Evolutionary conservation across 1,140 invertebrate species (phyloP), one percentile per base, ranked within the genome.

Genomic region (Thrips palmi): DNA sequence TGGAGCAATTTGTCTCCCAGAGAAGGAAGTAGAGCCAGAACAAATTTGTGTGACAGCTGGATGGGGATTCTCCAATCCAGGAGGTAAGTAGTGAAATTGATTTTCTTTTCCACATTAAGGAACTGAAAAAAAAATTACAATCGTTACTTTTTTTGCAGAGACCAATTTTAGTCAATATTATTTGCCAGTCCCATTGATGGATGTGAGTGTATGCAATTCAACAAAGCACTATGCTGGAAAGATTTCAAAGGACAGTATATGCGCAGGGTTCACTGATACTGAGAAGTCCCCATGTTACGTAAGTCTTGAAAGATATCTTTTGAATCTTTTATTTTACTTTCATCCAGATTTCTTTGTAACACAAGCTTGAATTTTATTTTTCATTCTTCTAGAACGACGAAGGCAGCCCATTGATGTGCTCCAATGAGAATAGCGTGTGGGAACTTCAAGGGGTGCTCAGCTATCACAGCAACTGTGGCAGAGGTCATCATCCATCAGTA

Each of bases 321-420:
- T 11, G 28, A 19, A 24, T n/a, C 18, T n/a, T 42, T 25, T 17
- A 10, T 39, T 8, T 34, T 40, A 22, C 32, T 34, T 39, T 2
- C 21, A 2, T 43, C 18, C 12, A 37, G 15, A 28, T 18, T 29
- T 33, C 11, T 22, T 22, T 10, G 25, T 32, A 22, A 18, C 33
- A 21, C 7, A 24, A 47, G 10, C 22, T 29, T 30, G 19, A n/a
- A 33, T 34, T 30, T 47, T 46, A 45, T 46, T 41, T 19, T 44
- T 40, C 7, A 14, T 7, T 34, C n/a, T 60, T 63, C 42, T 42
- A 74, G 71, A 71, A 71, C 46, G 70, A 73, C 47, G 67, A 70
- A 55, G 71, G 71, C 29, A 65, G 68, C 6, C 69, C 71, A 12
- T 46, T 74, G 24, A 71, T 74, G 64, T 74, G 72, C 44, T 56